A percentile compares a stretch with the other conserved stretches of the same genome.
These are phyloP conservation scores for Amiota communis DNA, from an alignment of 2,888 invertebrate species.

Conservation along the genomic window DNA sequence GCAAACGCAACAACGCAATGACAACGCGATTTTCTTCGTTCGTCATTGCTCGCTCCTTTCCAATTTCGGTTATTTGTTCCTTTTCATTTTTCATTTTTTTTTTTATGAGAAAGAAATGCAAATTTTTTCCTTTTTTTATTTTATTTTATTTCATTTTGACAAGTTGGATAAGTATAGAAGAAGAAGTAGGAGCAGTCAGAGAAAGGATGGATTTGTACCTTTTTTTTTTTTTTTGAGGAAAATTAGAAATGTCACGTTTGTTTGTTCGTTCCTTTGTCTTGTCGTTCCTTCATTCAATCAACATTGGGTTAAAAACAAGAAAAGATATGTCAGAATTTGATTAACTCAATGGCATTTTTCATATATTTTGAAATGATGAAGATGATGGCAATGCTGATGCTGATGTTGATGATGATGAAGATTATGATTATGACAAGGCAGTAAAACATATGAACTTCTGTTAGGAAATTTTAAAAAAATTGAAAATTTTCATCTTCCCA, in stretches of 20 bases:
- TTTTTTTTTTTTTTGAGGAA: background rate
- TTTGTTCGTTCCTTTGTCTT: background rate
- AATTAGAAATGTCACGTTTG: background rate
- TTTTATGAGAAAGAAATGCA: background rate
- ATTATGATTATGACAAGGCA: background rate
- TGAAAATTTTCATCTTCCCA: no score
- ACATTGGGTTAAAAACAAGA: background rate
- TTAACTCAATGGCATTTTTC: background rate
- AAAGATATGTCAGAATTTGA: background rate
- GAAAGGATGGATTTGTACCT: background rate
- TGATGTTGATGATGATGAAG: background rate
- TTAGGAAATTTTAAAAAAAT: no score
- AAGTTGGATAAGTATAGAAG: no score
- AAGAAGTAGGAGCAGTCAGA: no score
- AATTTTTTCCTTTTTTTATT: no score
- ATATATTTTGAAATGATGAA: background rate
- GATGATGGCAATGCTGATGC: background rate
- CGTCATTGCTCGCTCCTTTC: background rate
- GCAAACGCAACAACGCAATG: background rate
- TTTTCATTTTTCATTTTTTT: no score
- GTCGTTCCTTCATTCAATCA: background rate
- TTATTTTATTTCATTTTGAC: no score
- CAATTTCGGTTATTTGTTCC: background rate
- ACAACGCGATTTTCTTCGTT: background rate
- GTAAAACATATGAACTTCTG: no score